Evolutionary conservation across 2,888 invertebrate genomes (phyloP).

Genomic region (Cryptus viduatorius): DNA sequence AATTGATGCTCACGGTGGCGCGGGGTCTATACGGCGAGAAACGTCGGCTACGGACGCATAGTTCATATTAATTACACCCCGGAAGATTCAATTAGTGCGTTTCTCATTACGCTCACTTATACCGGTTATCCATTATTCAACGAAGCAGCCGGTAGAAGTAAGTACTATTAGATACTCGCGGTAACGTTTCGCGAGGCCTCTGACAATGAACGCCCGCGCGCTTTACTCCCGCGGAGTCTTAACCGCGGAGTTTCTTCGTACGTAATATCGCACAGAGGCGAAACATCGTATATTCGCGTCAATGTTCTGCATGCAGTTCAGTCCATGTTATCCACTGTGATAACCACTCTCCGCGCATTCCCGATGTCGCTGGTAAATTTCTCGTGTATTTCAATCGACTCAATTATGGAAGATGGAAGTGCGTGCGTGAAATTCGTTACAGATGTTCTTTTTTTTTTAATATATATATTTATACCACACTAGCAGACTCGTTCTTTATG

Average conservation of each 20-base stretch:
- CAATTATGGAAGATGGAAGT: conserved; percentile 55
- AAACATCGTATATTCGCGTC: conserved; percentile 39
- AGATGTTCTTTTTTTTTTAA: conserved; percentile 24
- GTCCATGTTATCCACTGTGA: no score
- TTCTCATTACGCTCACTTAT: conserved; percentile 83
- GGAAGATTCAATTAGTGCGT: conserved; percentile 84
- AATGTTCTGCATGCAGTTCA: no score
- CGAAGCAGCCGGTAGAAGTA: conserved; percentile 70
- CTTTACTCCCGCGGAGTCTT: conserved; percentile 37
- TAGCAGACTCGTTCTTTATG: background rate
- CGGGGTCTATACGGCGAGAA: conserved; percentile 45
- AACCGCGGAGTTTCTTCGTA: conserved; percentile 35
- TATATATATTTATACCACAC: conserved; percentile 9
- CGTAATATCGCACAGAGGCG: conserved; percentile 1
- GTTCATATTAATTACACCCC: conserved; percentile 83
- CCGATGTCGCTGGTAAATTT: conserved; percentile 43
- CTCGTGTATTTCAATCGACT: conserved; percentile 51
- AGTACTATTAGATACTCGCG: conserved; percentile 59
- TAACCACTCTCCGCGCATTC: conserved; percentile 13
- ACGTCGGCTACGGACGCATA: conserved; percentile 75
- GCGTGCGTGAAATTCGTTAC: conserved; percentile 3
- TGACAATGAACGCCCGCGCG: conserved; percentile 75
- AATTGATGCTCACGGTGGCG: conserved; percentile 78
- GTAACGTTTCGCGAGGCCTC: conserved; percentile 68
- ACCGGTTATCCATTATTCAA: conserved; percentile 82